Conservation (phyloP, 2,113 vertebrate species). For the Dolichotis patagonum region DNA sequence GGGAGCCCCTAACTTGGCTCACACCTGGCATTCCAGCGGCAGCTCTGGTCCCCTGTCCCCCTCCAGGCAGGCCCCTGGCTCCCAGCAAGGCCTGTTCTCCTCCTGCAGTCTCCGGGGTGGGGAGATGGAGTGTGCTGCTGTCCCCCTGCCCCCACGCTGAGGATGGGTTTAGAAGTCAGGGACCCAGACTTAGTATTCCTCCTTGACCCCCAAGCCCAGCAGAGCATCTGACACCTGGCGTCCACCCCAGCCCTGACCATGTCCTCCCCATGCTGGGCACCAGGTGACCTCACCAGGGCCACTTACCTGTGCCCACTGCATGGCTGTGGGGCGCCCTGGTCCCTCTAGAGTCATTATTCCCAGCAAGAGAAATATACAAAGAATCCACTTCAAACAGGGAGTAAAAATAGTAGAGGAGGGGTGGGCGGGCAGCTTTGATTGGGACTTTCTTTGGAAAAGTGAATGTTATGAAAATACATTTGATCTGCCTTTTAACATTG, state of each 20-base stretch:
- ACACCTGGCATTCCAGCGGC: neutral
- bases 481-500: neutral
- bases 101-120: no score
- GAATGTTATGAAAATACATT: neutral
- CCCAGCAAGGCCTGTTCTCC: no score
- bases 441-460: neutral
- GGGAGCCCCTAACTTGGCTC: accelerated
- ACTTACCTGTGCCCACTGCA: accelerated
- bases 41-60: no score
- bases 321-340: accelerated
- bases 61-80: neutral
- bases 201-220: no score
- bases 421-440: no score
- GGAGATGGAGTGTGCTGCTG: accelerated
- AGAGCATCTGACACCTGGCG: accelerated
- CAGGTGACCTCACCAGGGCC: neutral
- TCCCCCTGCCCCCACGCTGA: no score
- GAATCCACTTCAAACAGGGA: neutral
- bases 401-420: neutral
- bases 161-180: neutral
- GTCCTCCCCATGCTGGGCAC: accelerated
- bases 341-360: accelerated
- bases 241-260: accelerated
- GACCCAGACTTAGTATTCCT: accelerated
- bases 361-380: neutral